Percentiles rank a stretch among this genome's conserved stretches.
These are phyloP conservation scores for Heliconius ismenius DNA, from an alignment of 2,888 invertebrate species.

Conservation along the genomic window DNA sequence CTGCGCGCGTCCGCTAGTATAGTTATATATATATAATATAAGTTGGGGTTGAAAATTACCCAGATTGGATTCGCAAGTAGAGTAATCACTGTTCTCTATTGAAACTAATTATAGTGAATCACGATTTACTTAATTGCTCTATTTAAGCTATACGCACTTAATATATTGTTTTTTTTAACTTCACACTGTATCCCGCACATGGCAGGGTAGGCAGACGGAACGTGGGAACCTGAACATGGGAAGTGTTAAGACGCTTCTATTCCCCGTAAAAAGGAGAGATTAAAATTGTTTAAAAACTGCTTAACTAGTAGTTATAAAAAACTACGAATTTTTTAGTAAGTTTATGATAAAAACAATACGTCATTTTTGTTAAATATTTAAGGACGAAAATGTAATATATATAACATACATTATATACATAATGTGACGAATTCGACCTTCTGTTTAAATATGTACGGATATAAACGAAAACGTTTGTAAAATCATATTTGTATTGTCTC, in stretches of 20 bases:
- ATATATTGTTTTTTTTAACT: background rate
- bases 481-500: constrained; percentile 1
- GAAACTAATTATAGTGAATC: background rate
- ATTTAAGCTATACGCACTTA: background rate
- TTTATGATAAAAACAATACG: background rate
- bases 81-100: constrained; percentile 12
- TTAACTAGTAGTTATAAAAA: background rate
- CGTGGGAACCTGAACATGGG: no score
- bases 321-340: background rate
- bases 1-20: no score
- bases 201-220: no score
- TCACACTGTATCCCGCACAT: no score
- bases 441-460: constrained; percentile 7
- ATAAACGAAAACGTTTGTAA: background rate
- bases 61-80: constrained; percentile 2
- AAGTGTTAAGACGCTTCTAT: no score
- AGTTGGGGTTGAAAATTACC: constrained; percentile 7
- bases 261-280: no score
- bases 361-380: background rate
- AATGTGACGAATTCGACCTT: background rate
- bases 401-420: background rate
- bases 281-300: no score
- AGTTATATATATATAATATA: no score
- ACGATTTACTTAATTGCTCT: background rate
- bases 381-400: background rate